Percentiles rank a stretch among this genome's conserved stretches.
Evolutionary conservation across 2,888 invertebrate genomes (phyloP).

Genomic region (Coremacera marginata): DNA sequence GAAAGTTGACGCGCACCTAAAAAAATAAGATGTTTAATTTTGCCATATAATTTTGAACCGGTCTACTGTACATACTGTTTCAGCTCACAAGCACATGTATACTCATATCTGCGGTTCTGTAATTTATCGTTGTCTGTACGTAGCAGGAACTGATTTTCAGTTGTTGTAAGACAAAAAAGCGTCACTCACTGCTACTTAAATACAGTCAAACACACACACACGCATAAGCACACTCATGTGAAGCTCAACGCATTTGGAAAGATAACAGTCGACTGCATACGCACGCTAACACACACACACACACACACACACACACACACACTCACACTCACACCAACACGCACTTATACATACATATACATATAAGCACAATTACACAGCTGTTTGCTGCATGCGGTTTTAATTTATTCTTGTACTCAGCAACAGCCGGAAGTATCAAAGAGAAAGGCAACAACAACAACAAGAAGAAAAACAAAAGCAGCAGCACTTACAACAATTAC

Average conservation of each 20-base stretch:
- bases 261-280: neutral
- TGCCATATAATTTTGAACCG: too few relatives aligned
- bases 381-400: neutral
- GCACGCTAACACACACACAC: neutral
- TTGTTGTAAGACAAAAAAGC: neutral
- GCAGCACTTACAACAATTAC: slow-evolving; percentile 9
- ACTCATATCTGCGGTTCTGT: neutral
- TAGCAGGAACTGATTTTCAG: slow-evolving; percentile 1
- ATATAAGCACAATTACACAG: slow-evolving; percentile 7
- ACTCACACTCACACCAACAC: too few relatives aligned
- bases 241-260: too few relatives aligned
- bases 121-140: neutral
- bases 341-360: neutral
- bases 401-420: neutral
- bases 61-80: too few relatives aligned
- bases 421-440: neutral
- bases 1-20: too few relatives aligned
- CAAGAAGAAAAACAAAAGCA: neutral
- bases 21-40: too few relatives aligned
- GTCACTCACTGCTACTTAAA: too few relatives aligned
- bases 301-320: neutral
- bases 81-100: neutral
- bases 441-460: neutral
- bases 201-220: too few relatives aligned
- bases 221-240: too few relatives aligned